A percentile compares a stretch with the other conserved stretches of the same genome.
These are phyloP conservation scores for Xylophagus ater DNA, from an alignment of 2,888 invertebrate species.

Conservation along the genomic window DNA sequence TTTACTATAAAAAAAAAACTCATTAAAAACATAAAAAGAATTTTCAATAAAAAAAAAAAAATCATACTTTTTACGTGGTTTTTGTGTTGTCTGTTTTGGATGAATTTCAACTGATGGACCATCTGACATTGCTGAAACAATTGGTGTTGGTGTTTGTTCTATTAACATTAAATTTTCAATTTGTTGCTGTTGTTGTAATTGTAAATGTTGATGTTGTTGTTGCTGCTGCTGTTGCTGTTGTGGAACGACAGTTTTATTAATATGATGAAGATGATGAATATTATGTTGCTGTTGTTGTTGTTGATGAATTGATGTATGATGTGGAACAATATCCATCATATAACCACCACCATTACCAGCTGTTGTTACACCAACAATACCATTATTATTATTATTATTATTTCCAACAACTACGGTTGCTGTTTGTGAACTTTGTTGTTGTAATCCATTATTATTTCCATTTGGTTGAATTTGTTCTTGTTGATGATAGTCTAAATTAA, in stretches of 20 bases:
- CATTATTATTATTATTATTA: neutral
- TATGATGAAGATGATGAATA: constrained; percentile 20
- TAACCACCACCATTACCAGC: neutral
- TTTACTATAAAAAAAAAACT: constrained; percentile 27
- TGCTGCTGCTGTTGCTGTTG: constrained; percentile 20
- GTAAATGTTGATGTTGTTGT: too few relatives aligned
- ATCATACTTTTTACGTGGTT: constrained; percentile 32
- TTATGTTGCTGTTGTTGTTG: neutral
- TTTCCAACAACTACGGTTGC: neutral
- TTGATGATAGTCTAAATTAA: constrained; percentile 26
- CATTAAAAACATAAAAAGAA: constrained; percentile 7
- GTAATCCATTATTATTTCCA: constrained; percentile 4
- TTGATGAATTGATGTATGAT: neutral
- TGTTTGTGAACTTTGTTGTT: neutral
- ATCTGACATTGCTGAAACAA: constrained; percentile 60
- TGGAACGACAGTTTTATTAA: constrained; percentile 23
- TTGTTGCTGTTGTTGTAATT: too few relatives aligned
- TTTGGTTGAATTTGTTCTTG: neutral
- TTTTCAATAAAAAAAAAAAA: neutral
- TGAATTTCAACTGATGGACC: constrained; percentile 44
- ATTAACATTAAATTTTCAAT: too few relatives aligned
- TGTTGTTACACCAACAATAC: too few relatives aligned
- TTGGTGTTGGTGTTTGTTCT: constrained; percentile 41
- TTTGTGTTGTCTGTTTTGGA: constrained; percentile 39
- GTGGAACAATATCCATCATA: neutral